Evolutionary conservation across 1,140 invertebrate species (phyloP).

Genomic region (Aphelenchoides fujianensis): DNA sequence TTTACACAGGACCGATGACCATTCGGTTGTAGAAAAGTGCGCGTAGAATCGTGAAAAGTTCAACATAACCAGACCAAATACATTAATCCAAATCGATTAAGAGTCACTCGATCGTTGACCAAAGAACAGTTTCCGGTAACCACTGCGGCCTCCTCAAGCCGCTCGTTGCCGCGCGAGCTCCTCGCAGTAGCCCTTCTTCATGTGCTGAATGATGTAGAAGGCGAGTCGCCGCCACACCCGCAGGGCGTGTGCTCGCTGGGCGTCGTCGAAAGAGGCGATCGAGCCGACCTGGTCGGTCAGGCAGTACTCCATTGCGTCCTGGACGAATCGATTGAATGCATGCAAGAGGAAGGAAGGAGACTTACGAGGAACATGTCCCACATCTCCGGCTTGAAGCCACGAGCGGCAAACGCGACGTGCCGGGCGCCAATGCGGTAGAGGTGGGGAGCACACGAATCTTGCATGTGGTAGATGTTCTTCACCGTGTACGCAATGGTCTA

Average conservation of each 20-base stretch:
- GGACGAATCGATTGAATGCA: slow-evolving; percentile 29
- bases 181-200: slow-evolving; percentile 46
- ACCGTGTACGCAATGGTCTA: slow-evolving; percentile 58
- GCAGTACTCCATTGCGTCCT: slow-evolving; percentile 58
- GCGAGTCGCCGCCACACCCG: slow-evolving; percentile 54
- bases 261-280: slow-evolving; percentile 39
- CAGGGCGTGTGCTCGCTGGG: slow-evolving; percentile 49
- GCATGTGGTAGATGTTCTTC: slow-evolving; percentile 62
- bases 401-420: slow-evolving; percentile 54
- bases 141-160: too few relatives aligned
- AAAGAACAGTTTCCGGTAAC: too few relatives aligned
- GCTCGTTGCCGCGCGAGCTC: slow-evolving; percentile 2
- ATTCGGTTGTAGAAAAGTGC: too few relatives aligned
- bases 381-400: slow-evolving; percentile 60
- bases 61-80: too few relatives aligned
- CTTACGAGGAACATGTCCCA: slow-evolving; percentile 59
- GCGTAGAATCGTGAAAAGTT: too few relatives aligned
- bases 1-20: too few relatives aligned
- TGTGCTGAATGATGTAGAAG: slow-evolving; percentile 56
- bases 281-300: slow-evolving; percentile 44
- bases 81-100: too few relatives aligned
- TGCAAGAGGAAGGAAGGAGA: slow-evolving; percentile 20
- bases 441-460: slow-evolving; percentile 44
- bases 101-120: too few relatives aligned
- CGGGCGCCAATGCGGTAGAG: slow-evolving; percentile 51